Base-by-base conservation (phyloP, 92 coral and sea anemone species). In the Epizoanthus rinbou region DNA sequence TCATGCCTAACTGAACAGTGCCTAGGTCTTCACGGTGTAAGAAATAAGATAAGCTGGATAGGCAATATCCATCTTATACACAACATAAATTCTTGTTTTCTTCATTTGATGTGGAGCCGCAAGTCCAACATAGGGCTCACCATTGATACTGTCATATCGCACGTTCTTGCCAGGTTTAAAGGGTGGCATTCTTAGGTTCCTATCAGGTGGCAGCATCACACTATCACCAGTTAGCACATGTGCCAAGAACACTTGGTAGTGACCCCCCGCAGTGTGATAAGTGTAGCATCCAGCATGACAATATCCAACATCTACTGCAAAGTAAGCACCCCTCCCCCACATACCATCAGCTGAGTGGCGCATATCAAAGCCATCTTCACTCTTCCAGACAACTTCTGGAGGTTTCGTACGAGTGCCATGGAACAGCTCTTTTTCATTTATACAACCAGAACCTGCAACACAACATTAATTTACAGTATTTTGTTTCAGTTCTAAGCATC, bases 361-460 rank as follows among this genome's bases (percentile, higher is more conserved):
- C 94, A 93, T 88, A 80, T 93, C 97, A 82, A 93, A 93, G 54
- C 97, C 97, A 81, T 88, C 92, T 67, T 93, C 97, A 54, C 91
- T 88, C 80, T 81, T 85, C 94, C 94, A 93, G 37, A 93, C 89
- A 19, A 58, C 75, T 4, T 68, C 78, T 1, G 97, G 94, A 0
- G 64, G 82, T 52, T 85, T 93, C 6, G 3, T 18, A 24, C 92
- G 81, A 9, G 97, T 93, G 1, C 94, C 97, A 73, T 93, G 97
- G 80, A 93, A 93, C 24, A 93, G 79, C 76, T 91, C 87, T 45
- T 84, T 90, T 54, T 88, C 97, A 81, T 93, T 93, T 39, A 91
- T 79, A 43, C 60, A 57, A 6, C 81, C 59, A 33, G 37, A 88
- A 52, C 80, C 70, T 47, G 54, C 54, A 47, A 9, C 70, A 68